Conservation (phyloP, 92 coral and sea anemone species). For the Paragorgia papillata region DNA sequence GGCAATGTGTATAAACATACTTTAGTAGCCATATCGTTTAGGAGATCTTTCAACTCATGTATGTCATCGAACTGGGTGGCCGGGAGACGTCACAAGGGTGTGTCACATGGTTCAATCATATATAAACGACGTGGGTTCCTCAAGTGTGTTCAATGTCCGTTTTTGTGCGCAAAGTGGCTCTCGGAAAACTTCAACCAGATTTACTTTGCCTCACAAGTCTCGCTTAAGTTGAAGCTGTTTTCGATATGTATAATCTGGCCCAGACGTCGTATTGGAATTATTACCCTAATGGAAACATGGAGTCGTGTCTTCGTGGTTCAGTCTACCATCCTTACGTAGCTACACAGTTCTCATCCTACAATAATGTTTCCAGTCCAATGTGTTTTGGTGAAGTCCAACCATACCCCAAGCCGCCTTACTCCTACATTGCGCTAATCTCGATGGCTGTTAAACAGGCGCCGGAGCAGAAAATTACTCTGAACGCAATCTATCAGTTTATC, state of each 20-base stretch:
- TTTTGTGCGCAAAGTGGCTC: slow-evolving; percentile 25
- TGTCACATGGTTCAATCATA: neutral
- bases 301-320: slow-evolving; percentile 9
- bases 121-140: slow-evolving; percentile 20
- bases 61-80: slow-evolving; percentile 51
- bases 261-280: slow-evolving; percentile 34
- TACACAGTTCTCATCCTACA: neutral
- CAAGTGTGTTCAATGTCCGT: slow-evolving; percentile 5
- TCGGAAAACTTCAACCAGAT: slow-evolving; percentile 16
- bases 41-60: slow-evolving; percentile 41
- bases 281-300: slow-evolving; percentile 9
- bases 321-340: slow-evolving; percentile 28
- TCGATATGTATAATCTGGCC: slow-evolving; percentile 22
- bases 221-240: neutral
- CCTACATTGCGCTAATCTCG: slow-evolving; percentile 95
- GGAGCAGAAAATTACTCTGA: slow-evolving; percentile 81
- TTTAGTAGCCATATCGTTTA: slow-evolving; percentile 44
- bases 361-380: slow-evolving; percentile 3
- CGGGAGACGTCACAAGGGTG: slow-evolving; percentile 37
- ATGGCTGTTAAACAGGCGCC: slow-evolving; percentile 98
- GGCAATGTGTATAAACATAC: slow-evolving; percentile 45
- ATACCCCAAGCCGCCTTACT: slow-evolving; percentile 96
- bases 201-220: neutral
- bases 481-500: slow-evolving; percentile 96
- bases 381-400: slow-evolving; percentile 55